phyloP scores from a whole-genome alignment of 2,797 vertebrate genomes.

The Sebastes matsubarae region DNA sequence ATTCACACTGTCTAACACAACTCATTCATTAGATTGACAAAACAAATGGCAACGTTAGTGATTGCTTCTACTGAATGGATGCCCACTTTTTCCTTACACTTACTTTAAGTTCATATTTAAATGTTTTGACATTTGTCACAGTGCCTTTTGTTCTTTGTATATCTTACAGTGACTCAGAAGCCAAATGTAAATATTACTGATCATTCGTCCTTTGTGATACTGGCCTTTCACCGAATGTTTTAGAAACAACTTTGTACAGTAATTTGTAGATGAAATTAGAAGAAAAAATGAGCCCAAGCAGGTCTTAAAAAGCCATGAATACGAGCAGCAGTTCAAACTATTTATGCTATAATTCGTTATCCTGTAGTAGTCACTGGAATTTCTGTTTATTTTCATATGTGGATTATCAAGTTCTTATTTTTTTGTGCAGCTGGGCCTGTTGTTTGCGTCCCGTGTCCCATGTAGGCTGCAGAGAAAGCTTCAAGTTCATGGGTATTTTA shows the following conservation, averaged over 20 bases:
- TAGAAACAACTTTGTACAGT: constrained; percentile 70
- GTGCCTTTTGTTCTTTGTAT: constrained; percentile 77
- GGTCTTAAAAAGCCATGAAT: constrained; percentile 77
- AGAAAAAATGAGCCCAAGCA: constrained; percentile 64
- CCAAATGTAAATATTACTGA: constrained; percentile 71
- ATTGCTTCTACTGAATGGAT: constrained; percentile 7
- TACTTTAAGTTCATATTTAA: constrained; percentile 42
- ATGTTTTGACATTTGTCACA: constrained; percentile 60
- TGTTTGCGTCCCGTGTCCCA: background rate
- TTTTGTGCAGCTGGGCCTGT: constrained; percentile 15
- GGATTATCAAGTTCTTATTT: constrained; percentile 16
- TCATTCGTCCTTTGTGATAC: constrained; percentile 76
- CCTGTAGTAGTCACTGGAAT: constrained; percentile 76
- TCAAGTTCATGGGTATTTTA: constrained; percentile 11
- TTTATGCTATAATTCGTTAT: constrained; percentile 74
- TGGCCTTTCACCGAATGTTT: constrained; percentile 79
- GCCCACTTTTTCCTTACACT: background rate
- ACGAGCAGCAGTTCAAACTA: constrained; percentile 69
- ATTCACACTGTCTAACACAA: constrained; percentile 14
- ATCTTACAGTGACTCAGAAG: constrained; percentile 58
- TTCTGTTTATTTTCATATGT: constrained; percentile 47
- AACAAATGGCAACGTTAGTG: background rate
- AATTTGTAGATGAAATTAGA: constrained; percentile 66
- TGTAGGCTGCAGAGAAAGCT: constrained; percentile 16
- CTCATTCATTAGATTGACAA: background rate